Percentiles rank a stretch among this genome's conserved stretches.
These are phyloP conservation scores for Rhyzopertha dominica DNA, from an alignment of 1,140 invertebrate species.

Conservation along the genomic window DNA sequence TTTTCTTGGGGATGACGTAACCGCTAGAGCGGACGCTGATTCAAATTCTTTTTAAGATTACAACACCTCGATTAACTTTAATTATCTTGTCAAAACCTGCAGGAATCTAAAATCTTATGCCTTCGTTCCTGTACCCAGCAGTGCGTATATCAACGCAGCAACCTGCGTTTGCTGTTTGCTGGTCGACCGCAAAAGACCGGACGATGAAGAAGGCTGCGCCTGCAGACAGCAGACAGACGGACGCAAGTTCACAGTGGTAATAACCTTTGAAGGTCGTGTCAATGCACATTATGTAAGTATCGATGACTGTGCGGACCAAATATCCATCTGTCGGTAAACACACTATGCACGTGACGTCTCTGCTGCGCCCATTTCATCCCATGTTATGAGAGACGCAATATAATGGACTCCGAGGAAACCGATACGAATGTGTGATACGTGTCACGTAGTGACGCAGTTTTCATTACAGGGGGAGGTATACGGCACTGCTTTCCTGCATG, in stretches of 20 bases:
- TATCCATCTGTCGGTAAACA: not conserved
- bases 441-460: not conserved
- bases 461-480: too few species aligned
- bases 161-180: not conserved
- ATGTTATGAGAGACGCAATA: not conserved
- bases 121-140: too few species aligned
- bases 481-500: too few species aligned
- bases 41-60: too few species aligned
- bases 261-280: constrained; percentile 11
- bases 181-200: constrained; percentile 5
- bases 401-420: not conserved
- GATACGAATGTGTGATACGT: not conserved
- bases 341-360: not conserved
- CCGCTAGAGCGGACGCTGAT: too few species aligned
- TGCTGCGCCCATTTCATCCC: not conserved
- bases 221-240: constrained; percentile 14
- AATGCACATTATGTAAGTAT: constrained; percentile 3
- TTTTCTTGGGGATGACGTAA: too few species aligned
- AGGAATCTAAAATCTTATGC: too few species aligned
- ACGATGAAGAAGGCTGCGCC: constrained; percentile 1
- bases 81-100: too few species aligned
- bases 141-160: too few species aligned
- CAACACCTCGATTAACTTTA: too few species aligned
- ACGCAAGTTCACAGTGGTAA: constrained; percentile 4
- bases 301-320: constrained; percentile 3